Evolutionary conservation across 2,113 vertebrate species (phyloP).

Genomic region (Stomatorhinus ivindoensis): DNA sequence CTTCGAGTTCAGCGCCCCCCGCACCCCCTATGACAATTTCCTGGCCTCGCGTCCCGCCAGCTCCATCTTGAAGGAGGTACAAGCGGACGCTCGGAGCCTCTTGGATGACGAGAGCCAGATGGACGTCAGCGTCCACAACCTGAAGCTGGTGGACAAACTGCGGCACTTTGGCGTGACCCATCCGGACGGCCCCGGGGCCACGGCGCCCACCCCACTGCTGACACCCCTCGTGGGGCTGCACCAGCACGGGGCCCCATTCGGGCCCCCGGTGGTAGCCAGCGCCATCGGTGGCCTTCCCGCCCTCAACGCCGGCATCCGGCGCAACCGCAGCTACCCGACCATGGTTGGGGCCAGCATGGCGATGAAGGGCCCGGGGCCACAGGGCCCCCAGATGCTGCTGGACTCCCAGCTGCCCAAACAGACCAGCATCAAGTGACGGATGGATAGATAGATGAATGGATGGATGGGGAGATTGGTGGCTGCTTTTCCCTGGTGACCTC

Average conservation of each 20-base stretch:
- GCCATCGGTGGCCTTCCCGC: slow-evolving; percentile 68
- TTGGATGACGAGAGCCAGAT: slow-evolving; percentile 73
- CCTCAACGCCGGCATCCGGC: slow-evolving; percentile 75
- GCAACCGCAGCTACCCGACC: slow-evolving; percentile 89
- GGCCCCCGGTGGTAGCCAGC: slow-evolving; percentile 57
- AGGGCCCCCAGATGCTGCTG: slow-evolving; percentile 73
- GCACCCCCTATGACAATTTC: slow-evolving; percentile 80
- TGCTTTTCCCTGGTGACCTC: not conserved
- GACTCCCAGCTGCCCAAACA: slow-evolving; percentile 67
- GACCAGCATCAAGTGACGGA: slow-evolving; percentile 59
- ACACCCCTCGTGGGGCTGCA: slow-evolving; percentile 58
- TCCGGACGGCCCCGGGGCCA: slow-evolving; percentile 56
- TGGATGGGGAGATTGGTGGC: not conserved
- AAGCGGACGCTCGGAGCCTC: slow-evolving; percentile 60
- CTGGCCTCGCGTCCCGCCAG: slow-evolving; percentile 90
- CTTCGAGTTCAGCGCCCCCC: slow-evolving; percentile 79
- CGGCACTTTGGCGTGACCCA: slow-evolving; percentile 69
- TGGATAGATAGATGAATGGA: slow-evolving; percentile 30
- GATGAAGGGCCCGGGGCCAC: slow-evolving; percentile 80
- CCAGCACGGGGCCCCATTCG: slow-evolving; percentile 56
- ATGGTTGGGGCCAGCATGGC: slow-evolving; percentile 97
- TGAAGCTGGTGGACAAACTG: slow-evolving; percentile 91
- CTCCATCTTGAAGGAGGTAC: slow-evolving; percentile 84
- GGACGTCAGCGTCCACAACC: slow-evolving; percentile 75
- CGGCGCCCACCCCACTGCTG: slow-evolving; percentile 48